These are phyloP conservation scores for Gallinago paraguaiae DNA, from an alignment of 2,113 vertebrate genomes.

Conservation along the genomic window DNA sequence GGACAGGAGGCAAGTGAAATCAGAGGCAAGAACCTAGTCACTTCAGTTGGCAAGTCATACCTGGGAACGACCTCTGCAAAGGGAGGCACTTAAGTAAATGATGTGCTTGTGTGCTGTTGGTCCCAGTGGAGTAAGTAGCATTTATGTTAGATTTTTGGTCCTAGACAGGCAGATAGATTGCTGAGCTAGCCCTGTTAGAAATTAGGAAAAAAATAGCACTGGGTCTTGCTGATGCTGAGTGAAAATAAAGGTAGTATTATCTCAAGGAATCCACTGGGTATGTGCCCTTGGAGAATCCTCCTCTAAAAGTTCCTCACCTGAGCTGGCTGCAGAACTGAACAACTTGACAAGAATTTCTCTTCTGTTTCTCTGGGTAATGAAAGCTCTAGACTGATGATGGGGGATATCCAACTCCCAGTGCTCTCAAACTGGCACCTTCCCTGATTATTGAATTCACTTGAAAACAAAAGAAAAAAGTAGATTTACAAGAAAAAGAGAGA, in stretches of 20 bases:
- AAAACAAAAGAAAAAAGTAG: slow-evolving; percentile 61
- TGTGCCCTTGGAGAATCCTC: slow-evolving; percentile 24
- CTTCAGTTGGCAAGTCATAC: background rate
- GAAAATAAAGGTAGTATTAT: slow-evolving; percentile 5
- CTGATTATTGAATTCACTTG: slow-evolving; percentile 36
- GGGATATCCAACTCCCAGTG: slow-evolving; percentile 15
- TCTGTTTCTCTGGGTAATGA: background rate
- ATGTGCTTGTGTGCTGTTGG: background rate
- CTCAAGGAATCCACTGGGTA: background rate
- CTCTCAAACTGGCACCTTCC: slow-evolving; percentile 12
- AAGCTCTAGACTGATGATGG: background rate
- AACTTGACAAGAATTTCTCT: slow-evolving; percentile 10
- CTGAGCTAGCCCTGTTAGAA: slow-evolving; percentile 20
- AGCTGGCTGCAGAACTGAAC: background rate
- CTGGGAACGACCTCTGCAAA: background rate
- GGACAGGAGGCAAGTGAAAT: background rate
- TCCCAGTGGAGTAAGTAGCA: background rate
- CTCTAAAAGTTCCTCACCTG: background rate
- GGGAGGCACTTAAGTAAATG: background rate
- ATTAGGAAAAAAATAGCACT: background rate
- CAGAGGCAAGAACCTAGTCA: background rate
- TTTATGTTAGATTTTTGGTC: background rate
- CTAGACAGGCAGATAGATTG: background rate
- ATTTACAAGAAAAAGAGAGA: slow-evolving; percentile 46
- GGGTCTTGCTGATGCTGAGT: slow-evolving; percentile 28